A percentile compares a stretch with the other conserved stretches of the same genome.
These are phyloP conservation scores for Drosophila nigrodunni DNA, from an alignment of 1,140 invertebrate species.

Conservation along the genomic window DNA sequence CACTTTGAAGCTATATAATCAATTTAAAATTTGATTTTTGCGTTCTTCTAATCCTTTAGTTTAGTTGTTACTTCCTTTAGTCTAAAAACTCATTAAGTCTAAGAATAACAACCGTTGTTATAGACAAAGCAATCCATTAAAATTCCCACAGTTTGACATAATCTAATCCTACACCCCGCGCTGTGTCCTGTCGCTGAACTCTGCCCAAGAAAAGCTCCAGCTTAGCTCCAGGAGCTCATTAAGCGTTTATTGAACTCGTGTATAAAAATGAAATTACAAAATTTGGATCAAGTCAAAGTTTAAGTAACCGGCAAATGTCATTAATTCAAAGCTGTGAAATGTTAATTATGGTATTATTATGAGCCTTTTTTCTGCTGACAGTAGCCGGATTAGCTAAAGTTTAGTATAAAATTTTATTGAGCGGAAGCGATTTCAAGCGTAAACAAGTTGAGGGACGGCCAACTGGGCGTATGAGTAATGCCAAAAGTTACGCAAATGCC, in stretches of 20 bases:
- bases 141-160: conserved; percentile 11
- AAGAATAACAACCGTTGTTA: too few species aligned
- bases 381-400: too few species aligned
- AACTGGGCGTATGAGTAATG: conserved; percentile 73
- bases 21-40: too few species aligned
- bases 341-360: conserved; percentile 20
- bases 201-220: conserved; percentile 12
- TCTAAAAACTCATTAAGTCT: too few species aligned
- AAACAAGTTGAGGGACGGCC: conserved; percentile 45
- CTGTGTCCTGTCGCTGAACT: conserved; percentile 12
- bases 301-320: conserved; percentile 22
- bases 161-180: conserved; percentile 10
- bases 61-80: too few species aligned
- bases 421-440: conserved; percentile 63
- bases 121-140: not conserved
- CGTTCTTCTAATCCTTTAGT: too few species aligned
- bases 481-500: conserved; percentile 61
- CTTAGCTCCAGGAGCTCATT: conserved; percentile 52
- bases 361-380: not conserved
- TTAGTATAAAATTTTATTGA: conserved; percentile 32
- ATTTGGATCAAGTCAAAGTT: conserved; percentile 13
- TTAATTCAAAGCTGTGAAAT: conserved; percentile 23
- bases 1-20: too few species aligned
- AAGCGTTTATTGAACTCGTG: conserved; percentile 67
- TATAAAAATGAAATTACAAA: conserved; percentile 7